Base-by-base conservation (phyloP, 1,140 invertebrate genomes). In the Neomicropteryx cornuta region DNA sequence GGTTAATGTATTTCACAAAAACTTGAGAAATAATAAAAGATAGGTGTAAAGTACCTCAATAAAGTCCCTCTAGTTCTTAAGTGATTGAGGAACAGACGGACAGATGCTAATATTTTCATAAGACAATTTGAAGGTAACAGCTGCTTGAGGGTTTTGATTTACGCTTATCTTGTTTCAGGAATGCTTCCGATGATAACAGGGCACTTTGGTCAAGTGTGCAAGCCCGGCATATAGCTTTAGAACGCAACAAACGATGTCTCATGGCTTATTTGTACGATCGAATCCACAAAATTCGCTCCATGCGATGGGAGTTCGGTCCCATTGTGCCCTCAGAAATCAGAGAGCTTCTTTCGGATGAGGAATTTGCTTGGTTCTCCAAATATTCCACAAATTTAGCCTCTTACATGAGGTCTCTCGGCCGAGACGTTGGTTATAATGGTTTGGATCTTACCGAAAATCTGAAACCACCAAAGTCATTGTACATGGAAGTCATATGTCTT, bases 241-340 rank as follows among this genome's bases (percentile, higher is more conserved):
- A 89, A 59, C 72, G 92, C 32, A 94, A 96, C 51, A 87, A 92
- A 57, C 70, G 93, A 31, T 96, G 91, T 56, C 60, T 96, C 1
- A 54, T 96, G 8, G 81, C 90, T 1, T 96, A 97, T 57, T 62
- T 95, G 46, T 89, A 88, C 55, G 84, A 88, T 50, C 70, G 94
- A 47, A 66, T 95, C 54, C 72, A 74, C 43, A 76, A 80, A 50
- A 76, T 97, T 14, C 75, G 81, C 46, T 75, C 84, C 30, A 73
- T 95, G 56, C 68, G 93, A 33, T 97, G 93, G 93, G 85, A 94
- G 55, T 86, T 96, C 58, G 93, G 93, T 3, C 82, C 86, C 38
- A 81, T 94, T 24, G 58, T 97, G 38, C 92, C 93, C 3, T 52
- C 72, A 0, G 91, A 95, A 56, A 77, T 95, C 1, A 83, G 82